Base-by-base conservation (phyloP, 2,888 invertebrate genomes). In the Idaea aversata region DNA sequence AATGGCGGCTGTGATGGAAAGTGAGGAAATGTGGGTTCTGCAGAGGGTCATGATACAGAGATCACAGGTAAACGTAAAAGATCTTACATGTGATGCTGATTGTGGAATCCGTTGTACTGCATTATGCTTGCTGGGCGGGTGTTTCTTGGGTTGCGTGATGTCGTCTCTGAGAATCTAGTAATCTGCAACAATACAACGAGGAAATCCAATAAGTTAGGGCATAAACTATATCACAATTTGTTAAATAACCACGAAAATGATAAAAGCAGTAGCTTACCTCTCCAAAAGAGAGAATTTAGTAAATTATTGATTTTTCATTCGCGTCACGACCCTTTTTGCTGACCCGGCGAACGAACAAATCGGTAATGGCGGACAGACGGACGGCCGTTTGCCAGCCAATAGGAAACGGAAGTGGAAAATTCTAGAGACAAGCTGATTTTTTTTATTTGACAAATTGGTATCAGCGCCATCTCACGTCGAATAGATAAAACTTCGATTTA, bases 271-370 rank as follows among this genome's bases (percentile, higher is more conserved):
- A 63, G 83, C 87, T 87, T 80, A 93, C 93, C 93, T 93, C 93
- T 92, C 93, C 80, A 71, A 81, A 79, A 79, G 93, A 93, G 93
- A 93, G 93, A 91, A 88, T 92, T 87, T 73, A 78, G 83, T 81
- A 80, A 75, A 79, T 80, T 79, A 76, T 75, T 76, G 76, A 75
- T 82, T 85, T 87, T 71, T 86, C 91, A 91, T 91, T 86, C 88
- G 87, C 88, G 76, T 75, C 77, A 79, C 82, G 83, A 83, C 82
- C 83, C 47, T 83, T 67, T 47, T 79, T 81, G 80, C 90, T 88
- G 87, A 91, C 93, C 92, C 93, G 93, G 93, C 92, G 93, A 93
- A 94, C 92, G 94, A 94, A 94, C 94, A 94, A 94, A 93, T 94
- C 94, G 91, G 90, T 93, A 93, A 93, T 94, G 94, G 92, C 87